These are phyloP conservation scores for Phenganax subtilis DNA, from an alignment of 92 coral and sea anemone species.

Conservation along the genomic window DNA sequence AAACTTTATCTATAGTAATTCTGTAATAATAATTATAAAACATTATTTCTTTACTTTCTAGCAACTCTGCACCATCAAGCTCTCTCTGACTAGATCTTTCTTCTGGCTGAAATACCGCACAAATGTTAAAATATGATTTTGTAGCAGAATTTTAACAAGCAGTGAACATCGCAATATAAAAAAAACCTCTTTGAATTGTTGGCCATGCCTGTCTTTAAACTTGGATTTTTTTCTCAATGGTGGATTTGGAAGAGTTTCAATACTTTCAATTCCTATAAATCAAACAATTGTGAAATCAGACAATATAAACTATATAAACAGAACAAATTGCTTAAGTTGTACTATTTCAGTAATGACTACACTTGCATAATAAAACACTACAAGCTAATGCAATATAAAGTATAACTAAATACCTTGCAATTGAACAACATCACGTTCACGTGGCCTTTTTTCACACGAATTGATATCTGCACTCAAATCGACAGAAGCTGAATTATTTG, in stretches of 20 bases:
- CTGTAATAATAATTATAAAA: too few relatives aligned
- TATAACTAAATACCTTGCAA: conserved; percentile 56
- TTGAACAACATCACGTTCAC: conserved; percentile 74
- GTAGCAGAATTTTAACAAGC: background rate
- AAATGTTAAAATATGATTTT: background rate
- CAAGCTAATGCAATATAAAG: background rate
- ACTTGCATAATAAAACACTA: background rate
- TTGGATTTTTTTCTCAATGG: conserved; percentile 80
- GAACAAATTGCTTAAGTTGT: too few relatives aligned
- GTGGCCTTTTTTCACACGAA: conserved; percentile 31
- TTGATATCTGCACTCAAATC: conserved; percentile 39
- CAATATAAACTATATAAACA: too few relatives aligned
- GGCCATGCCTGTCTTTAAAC: conserved; percentile 62
- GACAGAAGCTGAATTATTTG: background rate
- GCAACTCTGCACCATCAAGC: conserved; percentile 54
- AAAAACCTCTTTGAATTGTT: conserved; percentile 33
- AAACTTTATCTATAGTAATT: too few relatives aligned
- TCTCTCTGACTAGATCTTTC: conserved; percentile 19
- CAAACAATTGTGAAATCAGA: too few relatives aligned
- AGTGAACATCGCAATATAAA: background rate
- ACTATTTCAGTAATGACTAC: background rate
- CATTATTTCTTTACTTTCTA: conserved; percentile 52
- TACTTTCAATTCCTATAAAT: conserved; percentile 18
- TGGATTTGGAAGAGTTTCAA: conserved; percentile 45
- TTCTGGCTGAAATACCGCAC: conserved; percentile 14